Percentiles rank a stretch among this genome's conserved stretches.
Evolutionary conservation across 2,797 vertebrate genomes (phyloP).

Genomic region (Gymnothorax javanicus): DNA sequence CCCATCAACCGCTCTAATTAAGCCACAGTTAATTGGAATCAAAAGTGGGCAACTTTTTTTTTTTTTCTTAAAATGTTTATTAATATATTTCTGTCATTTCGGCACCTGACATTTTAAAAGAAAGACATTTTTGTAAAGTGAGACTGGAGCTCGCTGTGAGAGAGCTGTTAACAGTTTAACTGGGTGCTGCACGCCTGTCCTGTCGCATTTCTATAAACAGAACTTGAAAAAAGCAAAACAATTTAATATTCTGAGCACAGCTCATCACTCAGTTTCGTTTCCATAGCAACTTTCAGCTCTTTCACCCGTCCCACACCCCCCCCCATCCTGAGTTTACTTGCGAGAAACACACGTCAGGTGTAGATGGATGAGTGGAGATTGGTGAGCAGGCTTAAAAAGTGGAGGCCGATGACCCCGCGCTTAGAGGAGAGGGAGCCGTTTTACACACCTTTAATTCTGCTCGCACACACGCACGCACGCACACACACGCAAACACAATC

Average conservation of each 20-base stretch:
- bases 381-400: neutral
- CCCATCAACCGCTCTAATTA: conserved; percentile 5
- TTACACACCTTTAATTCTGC: neutral
- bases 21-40: neutral
- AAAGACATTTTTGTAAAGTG: neutral
- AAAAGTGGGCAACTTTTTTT: neutral
- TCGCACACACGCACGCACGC: neutral
- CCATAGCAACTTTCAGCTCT: conserved; percentile 70
- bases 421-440: neutral
- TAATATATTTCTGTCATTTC: neutral
- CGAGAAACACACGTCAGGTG: conserved; percentile 23
- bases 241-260: conserved; percentile 61
- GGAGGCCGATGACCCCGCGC: neutral
- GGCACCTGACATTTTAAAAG: neutral
- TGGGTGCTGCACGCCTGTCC: conserved; percentile 41
- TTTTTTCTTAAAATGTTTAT: neutral
- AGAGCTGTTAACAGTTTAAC: conserved; percentile 31
- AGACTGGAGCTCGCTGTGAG: neutral
- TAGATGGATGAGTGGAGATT: conserved; percentile 8
- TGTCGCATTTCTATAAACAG: conserved; percentile 48
- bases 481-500: no score
- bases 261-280: conserved; percentile 72
- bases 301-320: conserved; percentile 57
- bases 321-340: conserved; percentile 67
- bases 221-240: conserved; percentile 40